A percentile compares a stretch with the other conserved stretches of the same genome.
Evolutionary conservation across 1,140 invertebrate genomes (phyloP).

Genomic region (Steinernema khuongi): DNA sequence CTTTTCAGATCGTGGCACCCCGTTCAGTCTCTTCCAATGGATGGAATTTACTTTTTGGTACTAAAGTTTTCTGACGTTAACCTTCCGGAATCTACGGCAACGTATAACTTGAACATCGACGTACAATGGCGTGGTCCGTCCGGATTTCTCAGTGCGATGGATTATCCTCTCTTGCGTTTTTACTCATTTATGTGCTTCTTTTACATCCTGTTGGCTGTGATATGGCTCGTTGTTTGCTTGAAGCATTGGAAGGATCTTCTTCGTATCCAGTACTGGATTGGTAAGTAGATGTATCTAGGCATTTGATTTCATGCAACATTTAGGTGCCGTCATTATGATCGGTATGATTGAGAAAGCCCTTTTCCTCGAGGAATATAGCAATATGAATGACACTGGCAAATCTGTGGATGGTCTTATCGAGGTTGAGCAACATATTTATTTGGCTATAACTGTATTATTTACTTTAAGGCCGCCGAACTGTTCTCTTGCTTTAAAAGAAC

Average conservation of each 20-base stretch:
- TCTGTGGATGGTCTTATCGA: slow-evolving; percentile 61
- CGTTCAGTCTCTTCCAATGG: slow-evolving; percentile 47
- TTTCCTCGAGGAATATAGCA: slow-evolving; percentile 81
- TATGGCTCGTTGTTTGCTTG: slow-evolving; percentile 76
- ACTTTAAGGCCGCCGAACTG: slow-evolving; percentile 75
- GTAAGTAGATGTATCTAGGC: slow-evolving; percentile 23
- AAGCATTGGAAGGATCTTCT: slow-evolving; percentile 75
- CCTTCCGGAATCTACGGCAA: not conserved
- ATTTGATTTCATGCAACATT: slow-evolving; percentile 32
- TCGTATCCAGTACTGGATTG: slow-evolving; percentile 89
- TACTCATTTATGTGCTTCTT: slow-evolving; percentile 82
- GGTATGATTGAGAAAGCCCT: slow-evolving; percentile 68
- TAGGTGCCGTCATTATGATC: slow-evolving; percentile 48
- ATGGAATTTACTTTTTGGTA: slow-evolving; percentile 56
- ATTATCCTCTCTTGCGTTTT: slow-evolving; percentile 65
- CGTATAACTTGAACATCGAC: slow-evolving; percentile 42
- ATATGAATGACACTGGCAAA: slow-evolving; percentile 70
- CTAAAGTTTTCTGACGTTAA: slow-evolving; percentile 44
- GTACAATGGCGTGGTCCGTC: slow-evolving; percentile 56
- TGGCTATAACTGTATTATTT: slow-evolving; percentile 21
- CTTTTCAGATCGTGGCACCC: slow-evolving; percentile 54
- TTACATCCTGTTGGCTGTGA: slow-evolving; percentile 75
- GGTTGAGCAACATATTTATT: slow-evolving; percentile 25
- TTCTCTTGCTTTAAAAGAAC: slow-evolving; percentile 81
- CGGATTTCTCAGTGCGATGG: slow-evolving; percentile 55